These are phyloP conservation scores for Probaryconus sp. DNA, from an alignment of 1,140 invertebrate genomes.

Conservation along the genomic window DNA sequence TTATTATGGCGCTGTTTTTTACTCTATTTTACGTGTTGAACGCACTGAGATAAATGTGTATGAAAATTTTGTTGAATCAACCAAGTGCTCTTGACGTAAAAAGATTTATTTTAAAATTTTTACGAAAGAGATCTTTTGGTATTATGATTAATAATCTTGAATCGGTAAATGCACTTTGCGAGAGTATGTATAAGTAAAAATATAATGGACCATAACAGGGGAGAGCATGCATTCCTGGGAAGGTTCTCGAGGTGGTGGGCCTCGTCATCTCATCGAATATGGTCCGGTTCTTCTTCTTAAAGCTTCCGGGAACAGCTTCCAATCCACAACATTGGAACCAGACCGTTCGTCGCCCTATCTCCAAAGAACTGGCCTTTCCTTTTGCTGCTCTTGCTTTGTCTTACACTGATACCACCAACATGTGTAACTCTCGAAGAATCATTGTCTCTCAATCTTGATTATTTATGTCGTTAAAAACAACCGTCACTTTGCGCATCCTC, in stretches of 20 bases:
- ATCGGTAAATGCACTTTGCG: too few relatives aligned
- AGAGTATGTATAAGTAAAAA: too few relatives aligned
- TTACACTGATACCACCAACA: slow-evolving; percentile 20
- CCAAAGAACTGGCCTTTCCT: slow-evolving; percentile 13
- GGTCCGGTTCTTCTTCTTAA: slow-evolving; percentile 42
- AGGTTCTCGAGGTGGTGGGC: not conserved
- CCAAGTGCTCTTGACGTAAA: too few relatives aligned
- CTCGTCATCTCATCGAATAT: slow-evolving; percentile 20
- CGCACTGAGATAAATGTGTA: too few relatives aligned
- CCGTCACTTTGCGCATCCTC: not conserved
- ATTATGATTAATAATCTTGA: too few relatives aligned
- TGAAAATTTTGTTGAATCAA: too few relatives aligned
- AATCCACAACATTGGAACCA: slow-evolving; percentile 47
- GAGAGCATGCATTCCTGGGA: too few relatives aligned
- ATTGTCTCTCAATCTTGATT: slow-evolving; percentile 29
- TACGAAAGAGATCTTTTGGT: too few relatives aligned
- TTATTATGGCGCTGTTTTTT: too few relatives aligned
- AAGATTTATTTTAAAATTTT: too few relatives aligned
- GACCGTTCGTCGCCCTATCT: slow-evolving; percentile 64
- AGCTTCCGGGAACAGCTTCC: slow-evolving; percentile 57
- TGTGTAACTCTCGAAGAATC: slow-evolving; percentile 23
- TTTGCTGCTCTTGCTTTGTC: slow-evolving; percentile 22
- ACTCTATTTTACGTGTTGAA: too few relatives aligned
- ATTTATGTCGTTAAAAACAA: slow-evolving; percentile 23
- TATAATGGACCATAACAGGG: too few relatives aligned